A percentile compares a stretch with the other conserved stretches of the same genome.
phyloP scores from a whole-genome alignment of 1,140 invertebrate genomes.

The Myzus persicae region DNA sequence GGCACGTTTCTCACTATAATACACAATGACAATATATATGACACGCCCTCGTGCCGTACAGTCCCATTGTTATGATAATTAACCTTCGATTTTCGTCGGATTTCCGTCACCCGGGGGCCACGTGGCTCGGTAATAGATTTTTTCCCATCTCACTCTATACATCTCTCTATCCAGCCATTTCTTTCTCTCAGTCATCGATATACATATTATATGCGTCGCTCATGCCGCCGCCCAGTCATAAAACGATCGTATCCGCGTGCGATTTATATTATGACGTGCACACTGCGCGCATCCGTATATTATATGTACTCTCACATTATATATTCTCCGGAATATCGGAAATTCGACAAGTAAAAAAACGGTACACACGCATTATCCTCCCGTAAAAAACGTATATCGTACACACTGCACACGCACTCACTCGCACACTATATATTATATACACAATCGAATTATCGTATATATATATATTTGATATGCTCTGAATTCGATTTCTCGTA shows the following conservation, averaged over 20 bases:
- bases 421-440: background rate
- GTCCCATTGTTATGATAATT: slow-evolving; percentile 56
- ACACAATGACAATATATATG: slow-evolving; percentile 46
- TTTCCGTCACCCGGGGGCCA: slow-evolving; percentile 51
- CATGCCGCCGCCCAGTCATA: background rate
- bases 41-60: slow-evolving; percentile 16
- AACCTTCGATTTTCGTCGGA: slow-evolving; percentile 57
- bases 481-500: background rate
- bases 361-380: background rate
- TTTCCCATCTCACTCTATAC: background rate
- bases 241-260: background rate
- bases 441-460: slow-evolving; percentile 46
- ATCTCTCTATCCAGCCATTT: background rate
- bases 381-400: background rate
- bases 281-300: background rate
- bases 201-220: background rate
- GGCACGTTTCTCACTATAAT: background rate
- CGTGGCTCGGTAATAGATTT: slow-evolving; percentile 44
- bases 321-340: slow-evolving; percentile 27
- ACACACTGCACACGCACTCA: background rate
- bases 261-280: background rate
- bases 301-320: background rate
- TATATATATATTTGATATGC: background rate
- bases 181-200: background rate
- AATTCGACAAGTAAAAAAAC: background rate